Evolutionary conservation across 1,140 invertebrate species (phyloP).

Genomic region (Magallana gigas): DNA sequence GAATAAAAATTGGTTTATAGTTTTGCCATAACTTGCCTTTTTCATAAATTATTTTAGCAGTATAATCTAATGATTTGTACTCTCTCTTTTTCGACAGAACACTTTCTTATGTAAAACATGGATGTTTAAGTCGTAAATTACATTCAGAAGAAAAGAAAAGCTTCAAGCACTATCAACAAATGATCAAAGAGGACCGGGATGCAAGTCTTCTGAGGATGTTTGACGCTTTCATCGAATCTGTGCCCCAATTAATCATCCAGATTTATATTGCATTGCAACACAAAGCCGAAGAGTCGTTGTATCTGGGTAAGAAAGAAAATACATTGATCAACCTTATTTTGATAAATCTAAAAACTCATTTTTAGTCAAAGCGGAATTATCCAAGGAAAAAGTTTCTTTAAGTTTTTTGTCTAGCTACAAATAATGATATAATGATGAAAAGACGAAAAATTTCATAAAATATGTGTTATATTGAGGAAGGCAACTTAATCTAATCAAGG

Average conservation of each 20-base stretch:
- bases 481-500: no score
- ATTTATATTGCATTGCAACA: conserved; percentile 84
- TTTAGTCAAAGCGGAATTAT: no score
- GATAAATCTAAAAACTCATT: no score
- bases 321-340: no score
- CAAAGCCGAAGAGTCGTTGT: conserved; percentile 39
- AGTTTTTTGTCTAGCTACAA: no score
- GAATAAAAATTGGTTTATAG: no score
- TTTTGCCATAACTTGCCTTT: no score
- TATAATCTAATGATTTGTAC: neutral
- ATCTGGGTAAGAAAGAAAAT: neutral
- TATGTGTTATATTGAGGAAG: no score
- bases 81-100: conserved; percentile 61
- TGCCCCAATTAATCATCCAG: conserved; percentile 92
- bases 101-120: conserved; percentile 72
- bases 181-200: conserved; percentile 76
- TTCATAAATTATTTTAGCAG: no score
- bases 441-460: no score
- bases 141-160: conserved; percentile 28
- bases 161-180: conserved; percentile 63
- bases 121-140: conserved; percentile 62
- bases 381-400: no score
- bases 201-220: conserved; percentile 87
- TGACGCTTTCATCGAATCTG: conserved; percentile 94
- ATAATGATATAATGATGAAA: no score